phyloP scores from a whole-genome alignment of 1,140 invertebrate genomes.

The Propsilocerus akamusi region DNA sequence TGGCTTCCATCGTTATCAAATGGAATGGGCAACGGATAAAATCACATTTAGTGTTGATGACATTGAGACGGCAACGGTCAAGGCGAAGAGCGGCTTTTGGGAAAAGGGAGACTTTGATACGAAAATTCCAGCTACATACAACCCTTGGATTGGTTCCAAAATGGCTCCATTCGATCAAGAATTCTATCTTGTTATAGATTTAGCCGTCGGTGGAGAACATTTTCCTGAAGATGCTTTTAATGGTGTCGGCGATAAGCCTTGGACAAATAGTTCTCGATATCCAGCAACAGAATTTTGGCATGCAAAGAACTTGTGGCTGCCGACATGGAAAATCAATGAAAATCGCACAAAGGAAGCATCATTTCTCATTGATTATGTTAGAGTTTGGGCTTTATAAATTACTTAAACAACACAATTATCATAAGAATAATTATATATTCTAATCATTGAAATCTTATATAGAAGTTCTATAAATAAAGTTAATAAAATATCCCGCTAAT shows the following conservation, averaged over 20 bases:
- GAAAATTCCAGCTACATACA: conserved; percentile 15
- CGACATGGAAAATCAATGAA: conserved; percentile 26
- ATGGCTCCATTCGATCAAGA: conserved; percentile 31
- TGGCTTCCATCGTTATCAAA: conserved; percentile 28
- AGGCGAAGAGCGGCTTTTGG: conserved; percentile 26
- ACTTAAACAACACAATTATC: no score
- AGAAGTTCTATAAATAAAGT: no score
- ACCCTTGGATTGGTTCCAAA: conserved; percentile 27
- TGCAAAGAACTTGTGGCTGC: conserved; percentile 23
- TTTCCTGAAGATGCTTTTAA: conserved; percentile 23
- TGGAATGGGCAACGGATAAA: conserved; percentile 30
- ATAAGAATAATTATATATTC: no score
- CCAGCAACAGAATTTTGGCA: conserved; percentile 28
- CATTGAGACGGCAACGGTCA: conserved; percentile 18
- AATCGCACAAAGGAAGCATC: conserved; percentile 20
- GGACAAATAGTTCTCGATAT: conserved; percentile 20
- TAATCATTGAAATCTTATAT: no score
- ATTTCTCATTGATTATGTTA: conserved; percentile 39
- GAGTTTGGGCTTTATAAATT: conserved; percentile 31
- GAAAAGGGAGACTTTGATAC: conserved; percentile 21
- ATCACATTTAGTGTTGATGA: conserved; percentile 27
- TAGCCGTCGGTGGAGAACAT: conserved; percentile 28
- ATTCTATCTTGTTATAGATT: conserved; percentile 29
- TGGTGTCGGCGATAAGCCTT: conserved; percentile 24
- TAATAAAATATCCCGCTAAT: no score